Evolutionary conservation across 2,113 vertebrate genomes (phyloP).

Genomic region (Prietella phreatophila): DNA sequence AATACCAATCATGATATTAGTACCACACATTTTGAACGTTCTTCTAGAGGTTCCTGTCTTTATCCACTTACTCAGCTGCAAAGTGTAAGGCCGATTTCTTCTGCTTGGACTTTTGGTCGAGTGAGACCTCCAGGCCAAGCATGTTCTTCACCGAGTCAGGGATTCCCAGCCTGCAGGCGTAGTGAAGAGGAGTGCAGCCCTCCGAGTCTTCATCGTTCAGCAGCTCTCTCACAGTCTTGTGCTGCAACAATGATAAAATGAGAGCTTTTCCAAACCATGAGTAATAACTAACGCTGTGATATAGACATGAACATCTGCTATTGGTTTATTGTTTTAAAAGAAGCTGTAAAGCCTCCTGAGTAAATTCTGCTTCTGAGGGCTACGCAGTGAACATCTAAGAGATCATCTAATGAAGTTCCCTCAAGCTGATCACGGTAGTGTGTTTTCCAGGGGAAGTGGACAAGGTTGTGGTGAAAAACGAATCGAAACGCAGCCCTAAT

Average conservation of each 20-base stretch:
- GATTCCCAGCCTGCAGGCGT: constrained; percentile 81
- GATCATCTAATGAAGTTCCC: background rate
- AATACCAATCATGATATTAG: background rate
- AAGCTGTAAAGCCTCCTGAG: background rate
- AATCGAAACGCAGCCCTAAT: background rate
- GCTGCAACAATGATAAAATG: constrained; percentile 60
- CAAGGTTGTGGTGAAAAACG: background rate
- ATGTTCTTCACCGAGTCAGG: constrained; percentile 81
- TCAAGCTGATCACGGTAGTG: background rate
- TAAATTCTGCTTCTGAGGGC: background rate
- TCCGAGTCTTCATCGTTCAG: constrained; percentile 81
- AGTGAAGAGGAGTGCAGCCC: constrained; percentile 85
- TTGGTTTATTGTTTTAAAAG: background rate
- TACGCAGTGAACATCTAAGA: background rate
- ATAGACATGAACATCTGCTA: background rate
- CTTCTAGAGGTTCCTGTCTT: background rate
- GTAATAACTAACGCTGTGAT: background rate
- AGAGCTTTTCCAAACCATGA: background rate
- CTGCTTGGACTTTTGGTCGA: constrained; percentile 81
- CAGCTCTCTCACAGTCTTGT: constrained; percentile 75
- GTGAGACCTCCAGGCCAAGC: constrained; percentile 79
- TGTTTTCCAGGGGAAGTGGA: background rate
- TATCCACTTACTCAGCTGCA: constrained; percentile 78
- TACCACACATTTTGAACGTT: background rate
- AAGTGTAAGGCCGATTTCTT: constrained; percentile 86